Base-by-base conservation (phyloP, 2,797 vertebrate genomes). In the Pachyuromys duprasi region DNA sequence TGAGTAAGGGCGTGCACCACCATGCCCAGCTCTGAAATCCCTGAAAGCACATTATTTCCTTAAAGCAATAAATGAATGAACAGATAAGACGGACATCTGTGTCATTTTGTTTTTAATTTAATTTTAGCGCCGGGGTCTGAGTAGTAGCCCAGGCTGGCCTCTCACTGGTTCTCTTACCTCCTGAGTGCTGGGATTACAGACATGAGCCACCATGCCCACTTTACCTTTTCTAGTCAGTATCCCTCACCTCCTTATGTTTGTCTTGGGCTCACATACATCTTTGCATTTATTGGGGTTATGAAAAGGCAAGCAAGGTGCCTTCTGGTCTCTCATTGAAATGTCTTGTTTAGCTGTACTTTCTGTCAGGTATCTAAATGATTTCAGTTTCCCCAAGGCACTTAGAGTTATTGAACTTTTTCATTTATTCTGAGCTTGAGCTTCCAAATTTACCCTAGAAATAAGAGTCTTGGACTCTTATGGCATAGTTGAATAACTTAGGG, bases 41-140 rank as follows among this genome's bases (percentile, higher is more conserved):
- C 49, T 67, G 31, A 76, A 82, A 78, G 49, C 65, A 91, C 74
- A 91, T 9, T 91, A 49, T 69, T 91, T 89, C 78, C 76, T 86
- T 72, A 93, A 78, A 90, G 89, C 65, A 75, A 83, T 28, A 86
- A 91, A 5, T 76, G 53, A 83, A 18, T 75, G 18, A 42, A 5
- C 5, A 95, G 74, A 94, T 42, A 90, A 69, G 72, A 62, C 62
- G 36, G 91, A 14, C 67, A 89, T 67, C 57, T 26, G 26, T 36
- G 83, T 36, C 33, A n/a, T 36, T 67, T 86, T 49, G n/a, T n/a
- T 55, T 57, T 36, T 55, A 11, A 65, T 42, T 33, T 65, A 39
- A 65, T 70, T 86, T 70, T 49, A 86, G 33, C 55, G 20, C 3
- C 55, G 65, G 28, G 62, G 39, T 86, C 12, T 69, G 63, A 53